A percentile compares a stretch with the other conserved stretches of the same genome.
These are phyloP conservation scores for Julus scandinavius DNA, from an alignment of 2,888 invertebrate genomes.

Conservation along the genomic window DNA sequence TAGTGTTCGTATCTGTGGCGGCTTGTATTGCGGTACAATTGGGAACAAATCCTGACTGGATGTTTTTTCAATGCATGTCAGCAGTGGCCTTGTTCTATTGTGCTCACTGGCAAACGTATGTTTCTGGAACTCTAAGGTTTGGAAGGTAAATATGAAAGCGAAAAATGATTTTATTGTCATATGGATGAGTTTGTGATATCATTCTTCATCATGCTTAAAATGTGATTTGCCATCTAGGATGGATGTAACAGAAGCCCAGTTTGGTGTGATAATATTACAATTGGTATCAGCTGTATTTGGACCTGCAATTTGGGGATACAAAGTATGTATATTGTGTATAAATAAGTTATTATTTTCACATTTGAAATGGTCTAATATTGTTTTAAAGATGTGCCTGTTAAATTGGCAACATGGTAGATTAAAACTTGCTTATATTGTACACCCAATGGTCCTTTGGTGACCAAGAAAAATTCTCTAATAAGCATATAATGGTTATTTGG, in stretches of 20 bases:
- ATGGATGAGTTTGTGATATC: too few relatives aligned
- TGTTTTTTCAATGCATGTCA: slow-evolving; percentile 95
- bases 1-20: slow-evolving; percentile 95
- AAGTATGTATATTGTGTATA: slow-evolving; percentile 72
- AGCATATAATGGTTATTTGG: too few relatives aligned
- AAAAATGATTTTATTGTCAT: too few relatives aligned
- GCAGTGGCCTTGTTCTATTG: slow-evolving; percentile 97
- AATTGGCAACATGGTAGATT: too few relatives aligned
- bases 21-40: slow-evolving; percentile 93
- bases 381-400: too few relatives aligned
- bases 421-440: too few relatives aligned
- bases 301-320: slow-evolving; percentile 83
- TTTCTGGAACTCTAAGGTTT: slow-evolving; percentile 89
- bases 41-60: slow-evolving; percentile 90
- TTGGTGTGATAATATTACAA: slow-evolving; percentile 89
- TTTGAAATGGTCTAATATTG: too few relatives aligned
- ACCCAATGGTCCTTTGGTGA: too few relatives aligned
- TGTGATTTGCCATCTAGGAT: slow-evolving; percentile 68
- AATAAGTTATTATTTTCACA: too few relatives aligned
- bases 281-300: slow-evolving; percentile 88
- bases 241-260: slow-evolving; percentile 99
- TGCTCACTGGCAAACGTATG: slow-evolving; percentile 99
- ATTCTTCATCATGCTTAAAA: slow-evolving; percentile 6
- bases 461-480: too few relatives aligned
- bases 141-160: slow-evolving; percentile 70